Evolutionary conservation across 2,113 vertebrate genomes (phyloP).

Genomic region (Marmota flaviventris): DNA sequence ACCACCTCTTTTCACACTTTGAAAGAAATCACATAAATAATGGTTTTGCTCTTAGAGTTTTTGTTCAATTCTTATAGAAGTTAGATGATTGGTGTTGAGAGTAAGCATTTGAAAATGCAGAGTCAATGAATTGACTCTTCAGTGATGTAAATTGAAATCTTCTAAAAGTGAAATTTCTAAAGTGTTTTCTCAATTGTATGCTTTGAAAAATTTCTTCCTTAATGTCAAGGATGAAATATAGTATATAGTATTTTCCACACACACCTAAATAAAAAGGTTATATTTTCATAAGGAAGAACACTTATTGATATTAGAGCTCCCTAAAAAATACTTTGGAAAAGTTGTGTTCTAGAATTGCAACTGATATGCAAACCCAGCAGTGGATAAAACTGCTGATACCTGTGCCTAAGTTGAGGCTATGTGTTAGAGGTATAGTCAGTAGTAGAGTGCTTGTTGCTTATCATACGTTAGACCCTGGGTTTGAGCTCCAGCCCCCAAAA

Average conservation of each 20-base stretch:
- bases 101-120: background rate
- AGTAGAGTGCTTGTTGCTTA: background rate
- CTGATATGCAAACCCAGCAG: background rate
- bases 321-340: background rate
- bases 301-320: background rate
- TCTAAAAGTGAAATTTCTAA: background rate
- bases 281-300: background rate
- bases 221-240: background rate
- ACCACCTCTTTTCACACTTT: background rate
- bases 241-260: background rate
- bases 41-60: background rate
- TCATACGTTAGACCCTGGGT: background rate
- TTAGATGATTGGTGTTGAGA: background rate
- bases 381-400: background rate
- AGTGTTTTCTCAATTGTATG: background rate
- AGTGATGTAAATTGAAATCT: background rate
- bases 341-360: background rate
- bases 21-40: background rate
- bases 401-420: background rate
- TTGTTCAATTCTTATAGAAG: background rate
- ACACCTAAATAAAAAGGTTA: background rate
- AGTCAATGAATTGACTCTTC: background rate
- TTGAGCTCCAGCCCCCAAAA: background rate
- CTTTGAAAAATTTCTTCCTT: background rate
- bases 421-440: background rate